Base-by-base conservation (phyloP, 2,797 vertebrate genomes). In the Rhadinocentrus ornatus region DNA sequence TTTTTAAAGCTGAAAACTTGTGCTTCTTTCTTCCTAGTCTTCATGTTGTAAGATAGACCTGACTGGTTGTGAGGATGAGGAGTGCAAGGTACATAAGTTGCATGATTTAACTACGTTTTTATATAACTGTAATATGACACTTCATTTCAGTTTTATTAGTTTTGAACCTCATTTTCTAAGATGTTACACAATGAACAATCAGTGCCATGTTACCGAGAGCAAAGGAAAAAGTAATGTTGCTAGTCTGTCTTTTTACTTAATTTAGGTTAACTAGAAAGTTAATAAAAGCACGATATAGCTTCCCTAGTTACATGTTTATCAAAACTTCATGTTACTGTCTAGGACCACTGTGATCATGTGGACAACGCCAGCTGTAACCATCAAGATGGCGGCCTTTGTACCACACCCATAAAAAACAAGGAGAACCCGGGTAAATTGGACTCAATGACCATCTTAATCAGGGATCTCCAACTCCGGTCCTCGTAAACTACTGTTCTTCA, bases 1-100 rank as follows among this genome's bases (percentile, higher is more conserved):
- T 58, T 18, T 31, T 26, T 29, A 2, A 39, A 55, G 7, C 15
- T 70, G 29, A 64, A 4, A 69, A 22, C 44, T 7, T 48, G 61
- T 83, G 32, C 59, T 69, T 77, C 22, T 75, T 70, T 20, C 58
- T 68, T 70, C 71, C 0, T 72, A 99, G 97, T 93, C 95, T 2
- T 98, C 96, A 34, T 96, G 94, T 76, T 97, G 96, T 89, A 96
- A 96, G 88, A 90, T 93, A 59, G 97, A 99, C 81, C 93, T 97
- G 81, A 95, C 94, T 67, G 93, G 93, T 20, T 96, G 93, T 62
- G 97, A 97, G 18, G 96, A 98, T 76, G 96, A 97, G 80, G 97
- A 97, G 27, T 94, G 77, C 67, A 94, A 93, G 91, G 93, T 94
- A 78, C 58, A 84, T 69, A n/a, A 34, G 62, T 54, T 39, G 18